A percentile compares a stretch with the other conserved stretches of the same genome.
phyloP scores from a whole-genome alignment of 2,797 vertebrate genomes.

The Natrix natrix region DNA sequence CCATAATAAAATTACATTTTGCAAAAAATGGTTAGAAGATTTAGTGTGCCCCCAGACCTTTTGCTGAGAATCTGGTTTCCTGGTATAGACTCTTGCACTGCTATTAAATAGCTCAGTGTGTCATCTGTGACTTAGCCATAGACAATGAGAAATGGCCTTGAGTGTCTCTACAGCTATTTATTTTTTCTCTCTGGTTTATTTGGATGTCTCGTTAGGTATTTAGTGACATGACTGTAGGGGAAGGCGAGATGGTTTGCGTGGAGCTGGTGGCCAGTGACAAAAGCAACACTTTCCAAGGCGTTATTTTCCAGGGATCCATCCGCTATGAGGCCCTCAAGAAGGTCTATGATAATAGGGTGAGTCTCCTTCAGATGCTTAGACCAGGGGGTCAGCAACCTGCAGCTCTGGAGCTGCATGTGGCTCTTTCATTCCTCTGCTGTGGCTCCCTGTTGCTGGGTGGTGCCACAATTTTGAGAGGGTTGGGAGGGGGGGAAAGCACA shows the following conservation, averaged over 20 bases:
- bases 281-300: conserved; percentile 92
- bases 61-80: background rate
- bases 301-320: conserved; percentile 98
- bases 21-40: background rate
- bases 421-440: too few species aligned
- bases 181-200: conserved; percentile 20
- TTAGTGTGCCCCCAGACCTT: background rate
- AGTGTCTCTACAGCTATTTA: background rate
- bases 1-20: background rate
- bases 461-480: too few species aligned
- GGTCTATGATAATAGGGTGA: conserved; percentile 96
- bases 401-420: too few species aligned
- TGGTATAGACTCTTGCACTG: background rate
- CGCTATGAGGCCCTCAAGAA: conserved; percentile 97
- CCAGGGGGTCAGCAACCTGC: too few species aligned
- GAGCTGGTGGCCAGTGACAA: conserved; percentile 98
- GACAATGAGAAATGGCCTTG: background rate
- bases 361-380: conserved; percentile 14
- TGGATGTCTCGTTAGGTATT: conserved; percentile 80
- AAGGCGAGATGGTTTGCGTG: conserved; percentile 98
- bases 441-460: too few species aligned
- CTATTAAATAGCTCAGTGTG: background rate
- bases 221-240: conserved; percentile 94
- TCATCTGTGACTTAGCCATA: background rate
- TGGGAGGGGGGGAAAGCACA: too few species aligned